Conservation (phyloP, 2,888 invertebrate genomes). For the Agonopterix subpropinquella region DNA sequence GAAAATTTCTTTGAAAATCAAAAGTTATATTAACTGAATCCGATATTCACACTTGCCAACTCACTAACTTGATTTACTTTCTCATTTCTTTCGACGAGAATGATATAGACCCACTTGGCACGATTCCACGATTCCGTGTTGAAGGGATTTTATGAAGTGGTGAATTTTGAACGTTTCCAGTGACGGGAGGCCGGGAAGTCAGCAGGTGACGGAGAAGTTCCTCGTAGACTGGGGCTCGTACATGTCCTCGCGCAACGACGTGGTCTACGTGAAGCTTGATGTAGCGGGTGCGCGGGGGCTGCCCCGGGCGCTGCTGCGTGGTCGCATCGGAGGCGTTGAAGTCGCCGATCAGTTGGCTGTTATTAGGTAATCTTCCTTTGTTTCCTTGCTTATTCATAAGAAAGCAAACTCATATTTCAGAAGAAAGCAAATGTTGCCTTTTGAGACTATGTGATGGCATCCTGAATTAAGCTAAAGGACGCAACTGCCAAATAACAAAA, state of each 20-base stretch:
- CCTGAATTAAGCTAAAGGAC: too few relatives aligned
- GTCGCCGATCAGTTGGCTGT: slow-evolving; percentile 94
- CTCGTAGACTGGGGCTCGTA: slow-evolving; percentile 94
- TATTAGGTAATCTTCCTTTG: slow-evolving; percentile 69
- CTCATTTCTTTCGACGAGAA: not conserved
- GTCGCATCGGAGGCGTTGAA: slow-evolving; percentile 90
- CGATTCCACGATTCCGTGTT: not conserved
- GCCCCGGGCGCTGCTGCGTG: slow-evolving; percentile 87
- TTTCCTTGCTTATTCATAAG: too few relatives aligned
- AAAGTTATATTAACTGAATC: not conserved
- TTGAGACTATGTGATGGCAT: too few relatives aligned
- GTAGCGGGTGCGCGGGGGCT: slow-evolving; percentile 90
- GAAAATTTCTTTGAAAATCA: not conserved
- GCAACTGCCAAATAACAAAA: too few relatives aligned
- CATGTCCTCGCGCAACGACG: slow-evolving; percentile 92
- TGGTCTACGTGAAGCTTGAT: slow-evolving; percentile 93
- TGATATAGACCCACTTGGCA: not conserved
- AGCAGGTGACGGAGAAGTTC: slow-evolving; percentile 92
- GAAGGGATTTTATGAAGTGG: not conserved
- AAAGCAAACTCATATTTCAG: too few relatives aligned
- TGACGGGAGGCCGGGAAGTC: slow-evolving; percentile 94
- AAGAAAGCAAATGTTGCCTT: too few relatives aligned
- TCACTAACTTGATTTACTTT: slow-evolving; percentile 1
- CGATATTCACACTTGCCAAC: slow-evolving; percentile 13
- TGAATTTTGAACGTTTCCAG: slow-evolving; percentile 52